These are phyloP conservation scores for Lycaon pictus DNA, from an alignment of 2,113 vertebrate species.

Conservation along the genomic window DNA sequence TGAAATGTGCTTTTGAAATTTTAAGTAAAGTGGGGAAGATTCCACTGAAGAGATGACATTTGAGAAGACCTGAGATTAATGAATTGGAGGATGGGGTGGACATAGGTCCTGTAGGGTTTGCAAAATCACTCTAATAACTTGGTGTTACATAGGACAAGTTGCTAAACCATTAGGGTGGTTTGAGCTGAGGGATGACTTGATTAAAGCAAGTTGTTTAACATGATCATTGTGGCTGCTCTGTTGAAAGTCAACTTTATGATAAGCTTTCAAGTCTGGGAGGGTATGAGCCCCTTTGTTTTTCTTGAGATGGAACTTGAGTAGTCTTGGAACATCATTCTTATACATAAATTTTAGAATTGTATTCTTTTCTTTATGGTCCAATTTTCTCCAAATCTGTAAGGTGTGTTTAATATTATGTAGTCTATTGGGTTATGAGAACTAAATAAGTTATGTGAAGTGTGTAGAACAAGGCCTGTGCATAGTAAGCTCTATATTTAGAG, in stretches of 20 bases:
- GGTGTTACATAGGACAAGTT: not conserved
- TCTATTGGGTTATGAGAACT: not conserved
- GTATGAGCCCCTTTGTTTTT: not conserved
- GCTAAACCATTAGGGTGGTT: not conserved
- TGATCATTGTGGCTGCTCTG: not conserved
- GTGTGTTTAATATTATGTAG: not conserved
- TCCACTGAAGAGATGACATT: not conserved
- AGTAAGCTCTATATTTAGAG: not conserved
- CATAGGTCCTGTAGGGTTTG: not conserved
- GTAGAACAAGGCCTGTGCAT: not conserved
- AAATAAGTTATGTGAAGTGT: not conserved
- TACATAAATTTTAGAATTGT: not conserved
- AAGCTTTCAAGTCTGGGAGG: not conserved
- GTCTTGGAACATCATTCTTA: not conserved
- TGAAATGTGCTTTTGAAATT: not conserved
- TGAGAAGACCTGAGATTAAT: not conserved
- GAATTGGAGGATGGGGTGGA: not conserved
- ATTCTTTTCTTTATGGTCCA: not conserved
- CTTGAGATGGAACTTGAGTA: not conserved
- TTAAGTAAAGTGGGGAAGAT: not conserved
- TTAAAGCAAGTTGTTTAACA: not conserved
- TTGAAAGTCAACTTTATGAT: not conserved
- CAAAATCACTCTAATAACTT: not conserved
- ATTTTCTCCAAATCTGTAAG: not conserved
- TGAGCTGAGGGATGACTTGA: not conserved